Base-by-base conservation (phyloP, 1,140 invertebrate genomes). In the Nasonia giraulti region DNA sequence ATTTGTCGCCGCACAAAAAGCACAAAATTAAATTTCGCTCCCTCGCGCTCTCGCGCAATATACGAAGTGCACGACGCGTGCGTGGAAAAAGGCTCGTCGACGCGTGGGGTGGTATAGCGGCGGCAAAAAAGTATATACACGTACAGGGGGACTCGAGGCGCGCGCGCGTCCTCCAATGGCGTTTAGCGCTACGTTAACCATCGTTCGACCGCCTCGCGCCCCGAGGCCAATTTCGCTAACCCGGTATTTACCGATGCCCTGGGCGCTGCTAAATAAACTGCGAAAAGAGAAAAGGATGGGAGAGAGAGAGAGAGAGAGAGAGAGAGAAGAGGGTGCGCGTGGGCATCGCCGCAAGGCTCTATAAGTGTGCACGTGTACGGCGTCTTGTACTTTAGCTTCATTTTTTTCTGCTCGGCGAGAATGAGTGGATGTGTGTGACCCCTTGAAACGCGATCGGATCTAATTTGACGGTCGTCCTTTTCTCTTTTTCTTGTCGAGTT, bases 121-220 rank as follows among this genome's bases (percentile, higher is more conserved):
- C 33, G 5, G 33, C 33, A 78, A 73, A 84, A 86, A 87, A 85
- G 83, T 85, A 87, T 78, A 27, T 27, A 27, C 1, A 82, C 83
- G 80, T 86, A 62, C 6, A 44, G 87, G 86, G 85, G 88, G 83
- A 17, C 87, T 85, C 88, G 87, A 85, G 82, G 87, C 86, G 85
- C 84, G 87, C 86, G 85, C 84, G 89, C 87, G 87, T 89, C 89
- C 90, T 92, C 90, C 91, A 93, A 93, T 93, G 89, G 92, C 91
- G 92, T 93, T 93, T 93, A 92, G 92, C 92, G 90, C 90, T 91
- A 91, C 92, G 92, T 92, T 93, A 93, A 93, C 91, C 91, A 92
- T 93, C 91, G 92, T 92, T 92, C 90, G 91, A 91, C 91, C 88
- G 55, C 55, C 47, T 66, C 37, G 40, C 6, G 88, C 91, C 92